Base-by-base conservation (phyloP, 1,140 invertebrate species). In the Tetramorium alpestre region DNA sequence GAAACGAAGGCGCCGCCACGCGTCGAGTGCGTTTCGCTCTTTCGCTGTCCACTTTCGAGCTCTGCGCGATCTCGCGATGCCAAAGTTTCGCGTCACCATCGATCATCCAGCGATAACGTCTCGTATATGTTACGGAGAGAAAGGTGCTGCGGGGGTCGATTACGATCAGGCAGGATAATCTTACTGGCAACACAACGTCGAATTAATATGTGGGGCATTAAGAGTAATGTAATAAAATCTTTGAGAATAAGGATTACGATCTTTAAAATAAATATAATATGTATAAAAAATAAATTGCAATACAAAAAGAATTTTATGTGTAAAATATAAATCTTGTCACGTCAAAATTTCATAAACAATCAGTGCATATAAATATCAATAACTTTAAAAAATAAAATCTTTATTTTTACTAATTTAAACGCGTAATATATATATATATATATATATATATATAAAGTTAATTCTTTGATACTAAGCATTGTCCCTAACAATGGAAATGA, bases 41-140 rank as follows among this genome's bases (percentile, higher is more conserved):
- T 58, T 62, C 70, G 54, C 49, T 89, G 88, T 89, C 88, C 88
- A 89, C 88, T 89, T 87, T 60, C 69, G 69, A 73, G 54, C 41
- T 75, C n/a, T 38, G 51, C 13, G 22, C 18, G 22, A 60, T 49
- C 77, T 38, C 22, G 69, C 56, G 38, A 18, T 16, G 28, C n/a
- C 54, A 38, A 78, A 90, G 49, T 89, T 87, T 75, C 28, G 54
- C 72, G 49, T 76, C 84, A 62, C 75, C 88, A 90, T 90, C 89
- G 85, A 90, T 90, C 89, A 89, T 87, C 58, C 44, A 28, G 16
- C 70, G 81, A 90, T 89, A 77, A 51, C 67, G 33, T 64, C 82
- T 38, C 11, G 72, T 25, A 22, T 38, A 16, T 16, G 58, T 38
- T 51, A 44, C 13, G 22, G 28, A 33, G 10, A 33, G 5, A 70